phyloP scores from a whole-genome alignment of 2,797 vertebrate species.

The Chromis chromis region DNA sequence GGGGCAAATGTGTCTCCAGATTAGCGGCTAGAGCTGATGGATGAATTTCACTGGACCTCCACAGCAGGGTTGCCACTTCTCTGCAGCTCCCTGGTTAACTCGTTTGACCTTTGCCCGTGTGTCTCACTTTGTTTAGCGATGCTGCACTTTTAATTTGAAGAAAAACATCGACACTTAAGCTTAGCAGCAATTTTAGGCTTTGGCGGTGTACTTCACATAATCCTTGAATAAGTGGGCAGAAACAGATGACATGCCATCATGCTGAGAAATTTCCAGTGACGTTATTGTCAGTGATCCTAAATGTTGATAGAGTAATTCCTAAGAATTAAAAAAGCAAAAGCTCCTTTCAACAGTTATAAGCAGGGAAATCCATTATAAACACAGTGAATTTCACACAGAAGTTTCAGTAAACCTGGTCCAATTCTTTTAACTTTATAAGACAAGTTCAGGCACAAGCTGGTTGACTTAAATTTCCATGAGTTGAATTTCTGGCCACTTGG shows the following conservation, averaged over 20 bases:
- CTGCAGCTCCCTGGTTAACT: slow-evolving; percentile 42
- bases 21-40: slow-evolving; percentile 27
- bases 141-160: slow-evolving; percentile 19
- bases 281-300: slow-evolving; percentile 7
- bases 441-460: background rate
- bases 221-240: slow-evolving; percentile 33
- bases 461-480: background rate
- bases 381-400: background rate
- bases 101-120: slow-evolving; percentile 30
- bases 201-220: slow-evolving; percentile 22
- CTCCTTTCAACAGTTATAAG: background rate
- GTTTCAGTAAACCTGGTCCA: too few species aligned
- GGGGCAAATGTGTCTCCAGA: slow-evolving; percentile 51
- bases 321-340: slow-evolving; percentile 1
- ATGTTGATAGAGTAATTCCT: background rate
- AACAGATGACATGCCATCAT: slow-evolving; percentile 35
- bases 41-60: slow-evolving; percentile 22
- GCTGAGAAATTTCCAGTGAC: slow-evolving; percentile 16
- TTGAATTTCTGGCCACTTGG: background rate
- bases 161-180: slow-evolving; percentile 21
- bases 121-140: slow-evolving; percentile 26
- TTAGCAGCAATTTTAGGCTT: slow-evolving; percentile 41
- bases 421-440: background rate
- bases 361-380: background rate
- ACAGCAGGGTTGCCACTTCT: slow-evolving; percentile 12